phyloP scores from a whole-genome alignment of 2,113 vertebrate genomes.

The human region GRCh38 chr16:54222501-54223000 shows the following conservation, averaged over 20 bases:
- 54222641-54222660: fast-evolving
- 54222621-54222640: fast-evolving
- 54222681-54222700: background rate
- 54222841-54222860: no score
- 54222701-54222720: background rate
- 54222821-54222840: no score
- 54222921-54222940: no score
- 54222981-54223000: no score
- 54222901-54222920: no score
- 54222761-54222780: background rate
- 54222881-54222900: no score
- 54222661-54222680: background rate
- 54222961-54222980: no score
- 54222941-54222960: no score
- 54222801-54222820: no score
- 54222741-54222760: background rate
- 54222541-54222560: background rate
- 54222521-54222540: background rate
- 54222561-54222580: fast-evolving
- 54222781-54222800: background rate
- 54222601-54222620: no score
- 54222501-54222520: background rate
- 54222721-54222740: background rate
- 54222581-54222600: no score
- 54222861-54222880: no score